Base-by-base conservation (phyloP, 2,797 vertebrate species). In the Hipposideros larvatus region DNA sequence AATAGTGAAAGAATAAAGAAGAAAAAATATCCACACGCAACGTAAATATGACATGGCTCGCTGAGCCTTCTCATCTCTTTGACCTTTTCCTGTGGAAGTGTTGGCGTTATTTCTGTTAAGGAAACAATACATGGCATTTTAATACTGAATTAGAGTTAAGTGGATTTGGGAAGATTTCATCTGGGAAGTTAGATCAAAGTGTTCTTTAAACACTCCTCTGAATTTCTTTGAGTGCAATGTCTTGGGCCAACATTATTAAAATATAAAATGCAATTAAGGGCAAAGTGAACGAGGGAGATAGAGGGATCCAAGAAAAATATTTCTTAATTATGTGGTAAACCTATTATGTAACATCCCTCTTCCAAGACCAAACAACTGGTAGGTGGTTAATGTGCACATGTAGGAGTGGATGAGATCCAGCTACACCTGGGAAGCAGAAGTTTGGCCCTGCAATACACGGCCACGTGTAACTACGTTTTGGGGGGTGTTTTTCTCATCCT, bases 311-410 rank as follows among this genome's bases (percentile, higher is more conserved):
- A 94, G 93, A 94, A 97, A 98, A 98, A 97, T 87, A 88, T 43
- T 97, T 95, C 95, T 96, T 98, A 96, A 98, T 96, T 98, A 94
- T 96, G 61, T 86, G 96, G 65, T 91, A 97, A 97, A 94, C 71
- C 92, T 96, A 87, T 97, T 96, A 87, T 92, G 66, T 79, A 96
- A 6, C 82, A 82, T 97, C 89, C 59, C 89, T 97, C 88, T 91
- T 91, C 63, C 88, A 97, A 98, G 96, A 97, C 96, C 96, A 97
- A 98, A 96, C 68, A 96, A 91, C 65, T 94, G 65, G 48, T 48
- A 59, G 0, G 0, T 86, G 92, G 87, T 92, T 96, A 61, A 66
- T 41, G 46, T 89, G 65, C 1, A 3, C 51, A 46, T 97, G 80
- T 83, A 91, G 0, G 15, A 93, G 61, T 22, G 90, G 91, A 41